These are phyloP conservation scores for Dallia pectoralis DNA, from an alignment of 2,797 vertebrate species.

Conservation along the genomic window DNA sequence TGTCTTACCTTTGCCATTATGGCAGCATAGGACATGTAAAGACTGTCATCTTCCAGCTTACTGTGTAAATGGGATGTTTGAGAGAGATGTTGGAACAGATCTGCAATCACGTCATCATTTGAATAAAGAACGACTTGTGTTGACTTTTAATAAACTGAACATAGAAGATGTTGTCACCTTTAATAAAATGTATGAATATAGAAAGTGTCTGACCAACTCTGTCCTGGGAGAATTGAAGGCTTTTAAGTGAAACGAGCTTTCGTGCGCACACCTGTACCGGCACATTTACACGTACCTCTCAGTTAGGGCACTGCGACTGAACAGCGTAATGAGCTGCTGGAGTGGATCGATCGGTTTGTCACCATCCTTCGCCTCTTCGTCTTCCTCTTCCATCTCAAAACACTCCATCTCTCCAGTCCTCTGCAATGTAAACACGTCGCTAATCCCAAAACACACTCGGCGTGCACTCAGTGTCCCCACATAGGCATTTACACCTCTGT, in stretches of 20 bases:
- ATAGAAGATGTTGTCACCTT: no score
- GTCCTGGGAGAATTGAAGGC: no score
- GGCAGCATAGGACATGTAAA: slow-evolving; percentile 87
- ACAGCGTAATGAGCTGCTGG: slow-evolving; percentile 70
- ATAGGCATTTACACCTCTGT: background rate
- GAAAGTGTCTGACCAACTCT: no score
- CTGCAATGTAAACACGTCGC: background rate
- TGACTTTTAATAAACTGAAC: no score
- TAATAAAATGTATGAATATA: no score
- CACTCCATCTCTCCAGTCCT: background rate
- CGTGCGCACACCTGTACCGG: no score
- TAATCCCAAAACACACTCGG: background rate
- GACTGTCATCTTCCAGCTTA: slow-evolving; percentile 74
- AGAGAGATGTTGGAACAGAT: no score
- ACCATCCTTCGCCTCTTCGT: background rate
- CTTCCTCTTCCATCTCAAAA: background rate
- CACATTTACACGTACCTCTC: no score
- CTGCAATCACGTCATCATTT: no score
- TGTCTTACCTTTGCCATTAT: slow-evolving; percentile 91
- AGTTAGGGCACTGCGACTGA: background rate
- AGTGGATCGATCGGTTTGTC: background rate
- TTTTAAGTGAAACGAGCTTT: no score
- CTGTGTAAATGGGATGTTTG: no score
- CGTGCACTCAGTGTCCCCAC: background rate
- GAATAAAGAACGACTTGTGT: no score